These are phyloP conservation scores for Dascyllus trimaculatus DNA, from an alignment of 2,113 vertebrate genomes.

Conservation along the genomic window DNA sequence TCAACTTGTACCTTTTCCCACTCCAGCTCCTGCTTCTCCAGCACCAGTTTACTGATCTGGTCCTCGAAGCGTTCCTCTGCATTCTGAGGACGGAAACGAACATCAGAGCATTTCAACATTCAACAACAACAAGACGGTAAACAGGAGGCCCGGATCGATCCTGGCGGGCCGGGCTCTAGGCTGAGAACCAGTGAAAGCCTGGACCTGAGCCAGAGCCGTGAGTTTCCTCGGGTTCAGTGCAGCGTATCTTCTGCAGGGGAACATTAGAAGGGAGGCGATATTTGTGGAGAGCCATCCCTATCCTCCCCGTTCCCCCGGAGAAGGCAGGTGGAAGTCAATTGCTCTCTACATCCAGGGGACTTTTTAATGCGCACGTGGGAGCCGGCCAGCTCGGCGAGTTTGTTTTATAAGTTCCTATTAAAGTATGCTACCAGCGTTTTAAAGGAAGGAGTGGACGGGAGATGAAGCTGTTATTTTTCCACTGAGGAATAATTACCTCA, in stretches of 20 bases:
- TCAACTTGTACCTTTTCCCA: conserved; percentile 89
- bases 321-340: conserved; percentile 86
- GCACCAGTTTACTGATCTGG: conserved; percentile 89
- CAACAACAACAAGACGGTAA: too few relatives aligned
- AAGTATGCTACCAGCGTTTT: conserved; percentile 79
- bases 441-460: conserved; percentile 67
- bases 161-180: too few relatives aligned
- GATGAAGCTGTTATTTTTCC: conserved; percentile 77
- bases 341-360: conserved; percentile 79
- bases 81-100: conserved; percentile 80
- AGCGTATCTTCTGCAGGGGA: conserved; percentile 40
- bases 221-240: conserved; percentile 56
- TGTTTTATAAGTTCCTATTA: conserved; percentile 86
- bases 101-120: too few relatives aligned
- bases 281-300: conserved; percentile 82
- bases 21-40: conserved; percentile 94
- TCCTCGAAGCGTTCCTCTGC: conserved; percentile 89
- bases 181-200: too few relatives aligned
- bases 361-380: conserved; percentile 86
- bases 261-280: conserved; percentile 82
- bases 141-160: too few relatives aligned
- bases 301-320: conserved; percentile 80
- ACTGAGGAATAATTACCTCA: conserved; percentile 62
- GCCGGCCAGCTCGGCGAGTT: conserved; percentile 71
- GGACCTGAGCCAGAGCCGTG: conserved; percentile 45